Conservation (phyloP, 2,888 invertebrate species). For the Coelogynopora nodosa region DNA sequence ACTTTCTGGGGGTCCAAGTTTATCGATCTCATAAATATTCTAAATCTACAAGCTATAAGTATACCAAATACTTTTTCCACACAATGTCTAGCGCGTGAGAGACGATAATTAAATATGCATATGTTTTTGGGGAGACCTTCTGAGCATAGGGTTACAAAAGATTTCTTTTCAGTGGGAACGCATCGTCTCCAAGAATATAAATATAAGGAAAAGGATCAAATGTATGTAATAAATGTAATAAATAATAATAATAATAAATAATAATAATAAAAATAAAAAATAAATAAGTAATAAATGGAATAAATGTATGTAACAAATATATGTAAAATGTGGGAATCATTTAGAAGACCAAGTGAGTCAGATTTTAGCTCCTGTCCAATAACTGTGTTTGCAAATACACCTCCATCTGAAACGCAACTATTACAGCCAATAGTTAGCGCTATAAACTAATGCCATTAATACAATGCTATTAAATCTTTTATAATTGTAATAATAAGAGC, state of each 20-base stretch:
- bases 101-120: neutral
- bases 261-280: too few species aligned
- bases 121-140: neutral
- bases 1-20: slow-evolving; percentile 63
- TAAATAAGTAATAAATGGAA: too few species aligned
- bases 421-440: neutral
- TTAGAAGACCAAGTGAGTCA: neutral
- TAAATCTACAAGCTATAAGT: neutral
- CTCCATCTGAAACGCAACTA: neutral
- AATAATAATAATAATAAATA: too few species aligned
- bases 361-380: neutral
- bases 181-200: neutral
- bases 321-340: neutral
- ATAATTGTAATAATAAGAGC: slow-evolving; percentile 21
- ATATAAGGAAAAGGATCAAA: neutral
- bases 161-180: neutral
- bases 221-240: neutral
- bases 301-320: too few species aligned
- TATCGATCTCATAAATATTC: neutral
- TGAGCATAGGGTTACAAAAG: neutral
- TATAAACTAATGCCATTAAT: neutral
- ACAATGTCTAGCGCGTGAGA: neutral
- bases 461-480: neutral
- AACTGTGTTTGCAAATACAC: neutral
- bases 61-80: neutral